Percentiles rank a stretch among this genome's conserved stretches.
phyloP scores from a whole-genome alignment of 1,140 invertebrate species.

The Alviniconcha marisindica region DNA sequence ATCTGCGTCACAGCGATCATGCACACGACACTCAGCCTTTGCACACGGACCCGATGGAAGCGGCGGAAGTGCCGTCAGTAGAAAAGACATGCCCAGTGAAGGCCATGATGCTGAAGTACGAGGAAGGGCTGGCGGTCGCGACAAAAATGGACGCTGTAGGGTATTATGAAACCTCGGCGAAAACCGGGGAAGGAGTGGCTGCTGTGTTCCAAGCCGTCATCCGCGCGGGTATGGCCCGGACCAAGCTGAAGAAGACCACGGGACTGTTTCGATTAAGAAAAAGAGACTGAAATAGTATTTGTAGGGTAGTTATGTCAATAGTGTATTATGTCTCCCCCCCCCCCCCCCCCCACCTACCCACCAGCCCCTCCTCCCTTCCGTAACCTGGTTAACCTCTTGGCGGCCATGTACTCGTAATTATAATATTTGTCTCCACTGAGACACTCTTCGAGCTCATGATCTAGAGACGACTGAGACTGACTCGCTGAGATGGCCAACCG shows the following conservation, averaged over 20 bases:
- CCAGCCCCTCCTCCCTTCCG: too few relatives aligned
- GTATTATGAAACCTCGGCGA: slow-evolving; percentile 71
- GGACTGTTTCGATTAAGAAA: neutral
- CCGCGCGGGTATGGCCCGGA: neutral
- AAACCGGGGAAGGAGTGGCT: slow-evolving; percentile 55
- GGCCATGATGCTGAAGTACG: slow-evolving; percentile 43
- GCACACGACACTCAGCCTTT: slow-evolving; percentile 76
- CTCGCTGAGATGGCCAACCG: too few relatives aligned
- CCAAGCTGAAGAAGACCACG: neutral
- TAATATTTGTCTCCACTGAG: too few relatives aligned
- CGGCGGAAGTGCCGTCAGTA: neutral
- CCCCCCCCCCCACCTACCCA: too few relatives aligned
- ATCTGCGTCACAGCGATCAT: slow-evolving; percentile 91
- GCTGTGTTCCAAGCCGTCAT: slow-evolving; percentile 8
- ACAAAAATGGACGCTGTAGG: slow-evolving; percentile 54
- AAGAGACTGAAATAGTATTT: too few relatives aligned
- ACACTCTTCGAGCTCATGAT: too few relatives aligned
- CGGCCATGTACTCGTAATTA: too few relatives aligned
- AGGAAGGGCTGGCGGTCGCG: slow-evolving; percentile 58
- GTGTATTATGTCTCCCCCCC: too few relatives aligned
- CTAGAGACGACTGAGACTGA: too few relatives aligned
- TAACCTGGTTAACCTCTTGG: too few relatives aligned
- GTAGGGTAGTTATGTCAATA: too few relatives aligned
- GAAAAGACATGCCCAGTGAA: neutral
- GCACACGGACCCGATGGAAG: neutral